A percentile compares a stretch with the other conserved stretches of the same genome.
Evolutionary conservation across 1,140 invertebrate species (phyloP).

Genomic region (Polypedilum vanderplanki): DNA sequence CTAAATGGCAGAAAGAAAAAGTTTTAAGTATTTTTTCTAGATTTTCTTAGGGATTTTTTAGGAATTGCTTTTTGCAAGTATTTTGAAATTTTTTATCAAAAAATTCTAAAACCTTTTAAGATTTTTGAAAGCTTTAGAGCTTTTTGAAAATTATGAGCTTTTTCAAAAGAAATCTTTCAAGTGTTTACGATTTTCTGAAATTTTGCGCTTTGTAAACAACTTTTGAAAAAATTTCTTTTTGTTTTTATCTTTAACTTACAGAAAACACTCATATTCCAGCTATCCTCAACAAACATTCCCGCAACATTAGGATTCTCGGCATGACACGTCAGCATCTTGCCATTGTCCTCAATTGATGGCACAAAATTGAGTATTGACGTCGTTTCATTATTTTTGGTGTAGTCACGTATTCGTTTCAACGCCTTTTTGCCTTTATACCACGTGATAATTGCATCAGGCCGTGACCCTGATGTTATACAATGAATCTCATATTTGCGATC

Average conservation of each 20-base stretch:
- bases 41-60: no score
- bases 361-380: slow-evolving; percentile 48
- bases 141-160: no score
- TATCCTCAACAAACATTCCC: slow-evolving; percentile 47
- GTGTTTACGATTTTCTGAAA: no score
- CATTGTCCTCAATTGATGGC: slow-evolving; percentile 63
- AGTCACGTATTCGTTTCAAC: slow-evolving; percentile 51
- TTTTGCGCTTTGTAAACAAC: no score
- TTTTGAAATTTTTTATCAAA: no score
- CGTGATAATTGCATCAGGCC: slow-evolving; percentile 67
- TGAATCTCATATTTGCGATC: slow-evolving; percentile 67
- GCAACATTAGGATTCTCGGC: slow-evolving; percentile 55
- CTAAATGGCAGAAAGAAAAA: slow-evolving; percentile 43
- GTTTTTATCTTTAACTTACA: slow-evolving; percentile 44
- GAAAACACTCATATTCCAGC: slow-evolving; percentile 46
- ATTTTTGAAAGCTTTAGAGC: no score
- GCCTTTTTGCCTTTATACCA: slow-evolving; percentile 73
- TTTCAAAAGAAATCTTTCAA: no score
- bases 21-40: slow-evolving; percentile 25
- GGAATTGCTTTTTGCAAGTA: no score
- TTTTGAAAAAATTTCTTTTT: no score
- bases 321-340: slow-evolving; percentile 60
- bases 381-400: slow-evolving; percentile 35
- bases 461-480: slow-evolving; percentile 68
- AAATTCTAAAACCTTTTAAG: no score